Conservation (phyloP, 2,888 invertebrate genomes). For the Neria commutata region DNA sequence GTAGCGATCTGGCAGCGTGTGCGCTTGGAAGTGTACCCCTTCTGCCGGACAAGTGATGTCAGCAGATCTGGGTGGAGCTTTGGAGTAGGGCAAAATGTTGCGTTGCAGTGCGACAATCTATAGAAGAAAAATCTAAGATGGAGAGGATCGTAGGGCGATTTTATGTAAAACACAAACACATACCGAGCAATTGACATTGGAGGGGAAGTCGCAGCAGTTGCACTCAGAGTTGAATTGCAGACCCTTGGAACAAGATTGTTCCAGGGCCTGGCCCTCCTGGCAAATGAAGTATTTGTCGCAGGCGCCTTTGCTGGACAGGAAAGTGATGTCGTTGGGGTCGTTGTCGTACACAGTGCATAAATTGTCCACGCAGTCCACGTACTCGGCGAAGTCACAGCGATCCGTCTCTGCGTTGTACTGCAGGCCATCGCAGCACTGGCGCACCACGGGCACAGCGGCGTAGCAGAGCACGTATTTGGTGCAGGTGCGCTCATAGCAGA, state of each 20-base stretch:
- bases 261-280: conserved; percentile 43
- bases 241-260: conserved; percentile 44
- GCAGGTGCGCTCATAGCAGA: conserved; percentile 52
- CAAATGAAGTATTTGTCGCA: conserved; percentile 53
- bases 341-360: conserved; percentile 47
- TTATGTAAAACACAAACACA: conserved; percentile 14
- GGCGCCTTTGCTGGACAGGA: conserved; percentile 42
- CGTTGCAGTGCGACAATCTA: conserved; percentile 46
- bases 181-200: conserved; percentile 47
- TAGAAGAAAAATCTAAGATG: neutral
- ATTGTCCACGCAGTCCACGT: conserved; percentile 54
- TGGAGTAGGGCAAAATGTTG: conserved; percentile 45
- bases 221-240: conserved; percentile 44
- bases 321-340: conserved; percentile 42
- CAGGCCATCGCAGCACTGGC: conserved; percentile 46
- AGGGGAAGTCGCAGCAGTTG: conserved; percentile 49
- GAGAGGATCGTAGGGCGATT: neutral
- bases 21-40: conserved; percentile 48
- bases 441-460: conserved; percentile 40
- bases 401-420: conserved; percentile 52
- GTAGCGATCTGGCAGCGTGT: conserved; percentile 44
- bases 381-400: conserved; percentile 54
- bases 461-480: conserved; percentile 53
- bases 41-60: conserved; percentile 48
- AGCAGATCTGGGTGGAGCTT: conserved; percentile 47